Percentiles rank a stretch among this genome's conserved stretches.
These are phyloP conservation scores for Drosophila histrio DNA, from an alignment of 2,888 invertebrate genomes.

Conservation along the genomic window DNA sequence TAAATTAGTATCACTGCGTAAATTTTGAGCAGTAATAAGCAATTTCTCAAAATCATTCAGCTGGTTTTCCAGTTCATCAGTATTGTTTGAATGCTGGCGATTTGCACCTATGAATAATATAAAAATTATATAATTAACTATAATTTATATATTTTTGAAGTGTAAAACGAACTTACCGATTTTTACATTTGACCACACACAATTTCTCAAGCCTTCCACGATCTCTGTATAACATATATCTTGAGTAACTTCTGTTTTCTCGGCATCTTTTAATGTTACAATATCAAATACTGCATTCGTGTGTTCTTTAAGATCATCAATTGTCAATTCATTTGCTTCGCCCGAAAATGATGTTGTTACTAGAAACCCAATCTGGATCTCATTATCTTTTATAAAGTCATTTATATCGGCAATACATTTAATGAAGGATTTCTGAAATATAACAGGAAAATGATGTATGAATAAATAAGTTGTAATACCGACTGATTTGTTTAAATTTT, in stretches of 20 bases:
- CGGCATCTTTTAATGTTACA: constrained; percentile 43
- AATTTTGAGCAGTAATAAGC: constrained; percentile 61
- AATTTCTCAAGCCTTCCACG: constrained; percentile 48
- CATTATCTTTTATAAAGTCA: constrained; percentile 38
- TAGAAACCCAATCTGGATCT: constrained; percentile 62
- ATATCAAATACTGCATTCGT: constrained; percentile 56
- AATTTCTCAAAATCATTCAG: constrained; percentile 66
- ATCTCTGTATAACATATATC: constrained; percentile 40
- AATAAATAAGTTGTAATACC: background rate
- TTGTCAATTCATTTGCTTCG: constrained; percentile 43
- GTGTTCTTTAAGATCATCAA: constrained; percentile 48
- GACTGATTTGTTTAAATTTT: background rate
- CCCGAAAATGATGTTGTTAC: constrained; percentile 39
- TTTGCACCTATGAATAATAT: constrained; percentile 16
- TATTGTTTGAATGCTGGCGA: constrained; percentile 20
- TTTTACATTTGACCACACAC: constrained; percentile 54
- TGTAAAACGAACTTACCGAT: too few species aligned
- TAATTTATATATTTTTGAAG: background rate
- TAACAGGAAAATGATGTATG: background rate
- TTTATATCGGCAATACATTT: constrained; percentile 45
- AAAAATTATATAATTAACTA: background rate
- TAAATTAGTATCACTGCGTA: constrained; percentile 53
- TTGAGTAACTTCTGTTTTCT: constrained; percentile 23
- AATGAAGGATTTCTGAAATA: constrained; percentile 52
- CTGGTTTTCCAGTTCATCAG: constrained; percentile 59